Evolutionary conservation across 2,888 invertebrate genomes (phyloP).

Genomic region (Stenoptilia bipunctidactyla): DNA sequence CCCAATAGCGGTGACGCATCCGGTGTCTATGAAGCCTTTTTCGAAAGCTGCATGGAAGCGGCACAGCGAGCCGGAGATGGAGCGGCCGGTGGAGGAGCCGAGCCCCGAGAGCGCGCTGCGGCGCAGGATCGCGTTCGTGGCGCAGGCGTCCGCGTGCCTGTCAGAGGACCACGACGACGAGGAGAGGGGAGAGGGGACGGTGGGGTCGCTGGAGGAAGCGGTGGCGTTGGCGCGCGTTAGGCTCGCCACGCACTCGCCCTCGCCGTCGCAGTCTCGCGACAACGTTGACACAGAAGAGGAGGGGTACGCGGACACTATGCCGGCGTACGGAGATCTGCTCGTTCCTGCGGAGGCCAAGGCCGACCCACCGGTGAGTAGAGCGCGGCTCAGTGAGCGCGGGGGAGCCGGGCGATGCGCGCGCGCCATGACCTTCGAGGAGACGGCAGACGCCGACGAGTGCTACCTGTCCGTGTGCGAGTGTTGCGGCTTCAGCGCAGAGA

Average conservation of each 20-base stretch:
- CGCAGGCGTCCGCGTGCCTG: slow-evolving; percentile 60
- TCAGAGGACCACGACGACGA: slow-evolving; percentile 65
- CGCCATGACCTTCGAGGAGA: slow-evolving; percentile 68
- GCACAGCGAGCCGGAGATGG: slow-evolving; percentile 47
- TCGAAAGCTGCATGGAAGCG: slow-evolving; percentile 67
- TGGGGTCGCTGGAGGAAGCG: slow-evolving; percentile 67
- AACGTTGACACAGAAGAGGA: slow-evolving; percentile 55
- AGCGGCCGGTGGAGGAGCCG: slow-evolving; percentile 51
- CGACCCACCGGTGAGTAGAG: slow-evolving; percentile 36
- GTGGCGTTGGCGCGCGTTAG: slow-evolving; percentile 63
- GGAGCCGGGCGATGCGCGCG: slow-evolving; percentile 59
- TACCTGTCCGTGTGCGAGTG: slow-evolving; percentile 66
- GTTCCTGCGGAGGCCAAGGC: slow-evolving; percentile 41
- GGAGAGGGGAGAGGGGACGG: slow-evolving; percentile 44
- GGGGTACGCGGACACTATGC: slow-evolving; percentile 60
- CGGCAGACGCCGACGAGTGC: slow-evolving; percentile 58
- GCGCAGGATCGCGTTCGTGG: slow-evolving; percentile 66
- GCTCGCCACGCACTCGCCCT: slow-evolving; percentile 43
- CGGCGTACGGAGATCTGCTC: slow-evolving; percentile 67
- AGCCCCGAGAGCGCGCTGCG: slow-evolving; percentile 55
- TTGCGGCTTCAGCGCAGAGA: slow-evolving; percentile 68
- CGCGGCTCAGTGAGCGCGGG: slow-evolving; percentile 38
- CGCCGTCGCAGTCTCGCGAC: slow-evolving; percentile 47
- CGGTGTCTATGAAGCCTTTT: slow-evolving; percentile 66
- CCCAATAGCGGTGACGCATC: slow-evolving; percentile 55